Evolutionary conservation across 2,888 invertebrate species (phyloP).

Genomic region (Dryobotodes eremita): DNA sequence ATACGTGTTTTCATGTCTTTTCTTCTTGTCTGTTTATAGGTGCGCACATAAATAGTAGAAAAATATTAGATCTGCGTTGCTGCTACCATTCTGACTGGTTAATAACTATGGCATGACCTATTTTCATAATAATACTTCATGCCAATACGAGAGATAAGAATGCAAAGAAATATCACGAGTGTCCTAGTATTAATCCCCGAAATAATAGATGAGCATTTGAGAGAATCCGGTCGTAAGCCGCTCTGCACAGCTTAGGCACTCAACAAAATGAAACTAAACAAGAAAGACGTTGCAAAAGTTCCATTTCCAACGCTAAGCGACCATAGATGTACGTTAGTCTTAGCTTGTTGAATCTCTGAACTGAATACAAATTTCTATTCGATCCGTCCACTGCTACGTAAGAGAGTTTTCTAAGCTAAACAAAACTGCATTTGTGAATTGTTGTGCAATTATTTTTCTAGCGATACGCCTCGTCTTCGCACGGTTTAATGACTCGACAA

Average conservation of each 20-base stretch:
- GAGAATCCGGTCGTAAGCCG: slow-evolving; percentile 17
- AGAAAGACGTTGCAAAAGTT: slow-evolving; percentile 7
- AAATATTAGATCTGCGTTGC: no score
- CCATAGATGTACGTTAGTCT: not conserved
- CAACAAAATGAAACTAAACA: slow-evolving; percentile 37
- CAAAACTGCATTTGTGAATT: not conserved
- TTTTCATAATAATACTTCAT: not conserved
- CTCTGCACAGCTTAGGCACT: slow-evolving; percentile 37
- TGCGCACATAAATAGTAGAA: no score
- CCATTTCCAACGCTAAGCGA: not conserved
- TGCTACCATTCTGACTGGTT: no score
- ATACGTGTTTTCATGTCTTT: no score
- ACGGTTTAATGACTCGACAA: not conserved
- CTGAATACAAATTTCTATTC: not conserved
- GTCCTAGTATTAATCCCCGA: slow-evolving; percentile 9
- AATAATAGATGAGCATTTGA: slow-evolving; percentile 36
- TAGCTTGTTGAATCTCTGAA: not conserved
- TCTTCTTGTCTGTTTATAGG: no score
- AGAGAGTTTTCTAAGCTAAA: not conserved
- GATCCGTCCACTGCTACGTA: not conserved
- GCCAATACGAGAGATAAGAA: not conserved
- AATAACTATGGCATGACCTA: not conserved
- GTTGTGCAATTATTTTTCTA: not conserved
- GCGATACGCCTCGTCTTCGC: no score
- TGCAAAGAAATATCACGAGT: not conserved